Evolutionary conservation across 2,797 vertebrate species (phyloP), one percentile per base, ranked within the genome.

Genomic region (Tachyglossus aculeatus): DNA sequence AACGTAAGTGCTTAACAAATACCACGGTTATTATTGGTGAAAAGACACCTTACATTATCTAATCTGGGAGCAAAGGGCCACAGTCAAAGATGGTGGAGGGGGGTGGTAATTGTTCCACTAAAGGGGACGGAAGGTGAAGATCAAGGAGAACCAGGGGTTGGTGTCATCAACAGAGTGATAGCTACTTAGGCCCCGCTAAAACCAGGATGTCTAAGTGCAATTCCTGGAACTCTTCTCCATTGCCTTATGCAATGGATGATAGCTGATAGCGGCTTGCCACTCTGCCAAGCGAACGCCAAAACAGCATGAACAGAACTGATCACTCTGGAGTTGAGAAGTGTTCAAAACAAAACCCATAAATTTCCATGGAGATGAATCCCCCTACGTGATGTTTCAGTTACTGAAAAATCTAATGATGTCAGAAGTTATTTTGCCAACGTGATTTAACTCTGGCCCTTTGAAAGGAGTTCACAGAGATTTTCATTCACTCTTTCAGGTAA

Each of bases 231-330:
- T 56, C 73, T 82, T 63, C 90, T 73, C 66, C 74, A 71, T 82
- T 89, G 89, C 87, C 76, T 90, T 88, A 89, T 82, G 76, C 77
- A 80, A 83, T 81, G 67, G 67, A 39, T 76, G 41, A 73, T 82
- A 37, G 83, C 71, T 86, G 84, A 86, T 86, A 82, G 88, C 85
- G 88, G 87, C 89, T 86, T 87, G 86, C 86, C 83, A 86, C 4
- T 9, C 44, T 84, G 89, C 87, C 88, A 90, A 88, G 81, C 74
- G 90, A 88, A 85, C 88, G 89, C 77, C 69, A 70, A 16, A 21
- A 53, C 38, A 62, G 56, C 64, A 73, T 54, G 87, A 88, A 84
- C 60, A 85, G 77, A 89, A 88, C 65, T 9, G n/a, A 80, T 72
- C 57, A 40, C 47, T 78, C 67, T 78, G 1, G 0, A 72, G 69